Percentiles rank a stretch among this genome's conserved stretches.
These are phyloP conservation scores for Oxygymnocypris stewartii DNA, from an alignment of 2,113 vertebrate genomes.

Conservation along the genomic window DNA sequence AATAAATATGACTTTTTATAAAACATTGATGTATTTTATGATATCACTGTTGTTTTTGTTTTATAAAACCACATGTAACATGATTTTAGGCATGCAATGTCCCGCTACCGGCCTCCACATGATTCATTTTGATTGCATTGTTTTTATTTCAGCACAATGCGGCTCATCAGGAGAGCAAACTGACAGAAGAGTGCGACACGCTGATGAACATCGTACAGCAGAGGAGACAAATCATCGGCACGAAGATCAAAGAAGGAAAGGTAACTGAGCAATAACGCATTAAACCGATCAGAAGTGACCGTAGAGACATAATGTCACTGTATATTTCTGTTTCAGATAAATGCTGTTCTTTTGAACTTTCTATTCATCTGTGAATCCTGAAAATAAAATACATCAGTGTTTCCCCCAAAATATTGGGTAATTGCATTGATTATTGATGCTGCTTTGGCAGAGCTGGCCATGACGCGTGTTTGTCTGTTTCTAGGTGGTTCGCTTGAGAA, in stretches of 20 bases:
- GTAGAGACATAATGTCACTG: not conserved
- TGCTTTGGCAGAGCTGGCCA: not conserved
- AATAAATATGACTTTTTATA: not conserved
- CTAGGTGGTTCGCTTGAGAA: slow-evolving; percentile 90
- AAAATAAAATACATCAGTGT: not conserved
- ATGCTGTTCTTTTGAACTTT: not conserved
- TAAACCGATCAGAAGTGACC: not conserved
- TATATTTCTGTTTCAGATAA: not conserved
- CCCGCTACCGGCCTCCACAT: no score
- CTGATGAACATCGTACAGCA: slow-evolving; percentile 97
- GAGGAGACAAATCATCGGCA: slow-evolving; percentile 91
- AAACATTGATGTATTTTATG: not conserved
- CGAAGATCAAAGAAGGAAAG: slow-evolving; percentile 99
- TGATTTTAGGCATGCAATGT: no score
- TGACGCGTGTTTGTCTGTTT: slow-evolving; percentile 44
- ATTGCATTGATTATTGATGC: not conserved
- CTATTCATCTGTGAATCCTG: not conserved
- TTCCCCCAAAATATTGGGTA: no score
- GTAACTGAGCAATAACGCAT: slow-evolving; percentile 65
- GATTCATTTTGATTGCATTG: not conserved
- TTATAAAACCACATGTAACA: not conserved
- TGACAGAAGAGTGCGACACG: slow-evolving; percentile 94
- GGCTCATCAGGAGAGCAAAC: slow-evolving; percentile 90
- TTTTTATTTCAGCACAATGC: slow-evolving; percentile 85
- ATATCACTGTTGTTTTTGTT: not conserved